A percentile compares a stretch with the other conserved stretches of the same genome.
phyloP scores from a whole-genome alignment of 1,140 invertebrate genomes.

The Galendromus occidentalis region DNA sequence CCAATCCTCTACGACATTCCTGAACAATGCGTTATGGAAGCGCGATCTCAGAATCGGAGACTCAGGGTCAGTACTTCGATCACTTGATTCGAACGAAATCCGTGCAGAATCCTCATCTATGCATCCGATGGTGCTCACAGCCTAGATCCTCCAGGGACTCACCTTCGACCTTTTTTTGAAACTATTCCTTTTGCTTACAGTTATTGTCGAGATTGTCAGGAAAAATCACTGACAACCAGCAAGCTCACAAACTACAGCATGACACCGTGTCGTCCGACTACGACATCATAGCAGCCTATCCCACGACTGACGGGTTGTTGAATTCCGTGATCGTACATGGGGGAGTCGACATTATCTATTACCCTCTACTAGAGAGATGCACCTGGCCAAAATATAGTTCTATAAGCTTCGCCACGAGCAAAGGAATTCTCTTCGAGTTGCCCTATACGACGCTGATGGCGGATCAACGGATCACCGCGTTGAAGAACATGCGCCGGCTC shows the following conservation, averaged over 20 bases:
- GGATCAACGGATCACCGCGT: neutral
- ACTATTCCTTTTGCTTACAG: neutral
- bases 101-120: too few relatives aligned
- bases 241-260: slow-evolving; percentile 2
- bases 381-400: neutral
- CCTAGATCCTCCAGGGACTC: too few relatives aligned
- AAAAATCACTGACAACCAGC: neutral
- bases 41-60: neutral
- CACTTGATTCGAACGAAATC: too few relatives aligned
- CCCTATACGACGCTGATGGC: neutral
- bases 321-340: neutral
- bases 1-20: neutral
- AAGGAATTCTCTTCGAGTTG: neutral
- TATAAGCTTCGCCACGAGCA: neutral
- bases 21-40: neutral
- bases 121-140: too few relatives aligned
- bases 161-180: too few relatives aligned
- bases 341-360: neutral
- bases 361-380: neutral
- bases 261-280: neutral
- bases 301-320: neutral
- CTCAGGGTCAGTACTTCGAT: neutral
- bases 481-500: neutral
- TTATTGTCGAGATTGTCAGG: neutral
- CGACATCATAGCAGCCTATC: neutral